These are phyloP conservation scores for Helarctos malayanus DNA, from an alignment of 2,797 vertebrate species.

Conservation along the genomic window DNA sequence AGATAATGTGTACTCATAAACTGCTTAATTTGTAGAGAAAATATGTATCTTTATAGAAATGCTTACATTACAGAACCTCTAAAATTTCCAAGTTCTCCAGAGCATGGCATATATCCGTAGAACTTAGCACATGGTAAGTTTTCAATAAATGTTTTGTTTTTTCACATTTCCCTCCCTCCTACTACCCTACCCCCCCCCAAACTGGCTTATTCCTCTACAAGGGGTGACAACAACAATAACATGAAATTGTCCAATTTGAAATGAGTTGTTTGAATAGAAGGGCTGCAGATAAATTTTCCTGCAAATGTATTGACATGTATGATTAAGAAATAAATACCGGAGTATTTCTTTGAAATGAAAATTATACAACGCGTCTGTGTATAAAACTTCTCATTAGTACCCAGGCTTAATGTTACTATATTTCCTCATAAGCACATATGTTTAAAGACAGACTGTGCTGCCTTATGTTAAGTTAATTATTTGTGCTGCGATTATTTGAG, in stretches of 20 bases:
- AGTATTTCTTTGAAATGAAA: not conserved
- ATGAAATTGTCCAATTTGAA: not conserved
- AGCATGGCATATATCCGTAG: not conserved
- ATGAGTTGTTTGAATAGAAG: not conserved
- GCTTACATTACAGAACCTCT: not conserved
- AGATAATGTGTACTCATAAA: conserved; percentile 45
- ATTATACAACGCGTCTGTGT: not conserved
- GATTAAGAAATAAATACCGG: conserved; percentile 30
- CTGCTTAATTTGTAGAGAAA: not conserved
- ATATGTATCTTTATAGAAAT: not conserved
- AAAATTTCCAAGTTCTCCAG: not conserved
- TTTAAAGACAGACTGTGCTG: not conserved
- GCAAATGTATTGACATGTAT: not conserved
- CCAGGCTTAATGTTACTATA: not conserved
- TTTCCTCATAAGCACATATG: not conserved
- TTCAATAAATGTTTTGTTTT: not conserved
- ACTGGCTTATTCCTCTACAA: not conserved
- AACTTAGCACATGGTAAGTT: not conserved
- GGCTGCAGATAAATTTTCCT: not conserved
- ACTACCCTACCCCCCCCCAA: accelerated
- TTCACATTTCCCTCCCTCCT: not conserved
- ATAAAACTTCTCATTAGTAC: conserved; percentile 14
- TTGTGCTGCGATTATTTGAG: not conserved
- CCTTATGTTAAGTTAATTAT: not conserved
- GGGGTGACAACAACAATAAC: not conserved